A percentile compares a stretch with the other conserved stretches of the same genome.
phyloP scores from a whole-genome alignment of 2,888 invertebrate species.

The Gymnocheta viridis region DNA sequence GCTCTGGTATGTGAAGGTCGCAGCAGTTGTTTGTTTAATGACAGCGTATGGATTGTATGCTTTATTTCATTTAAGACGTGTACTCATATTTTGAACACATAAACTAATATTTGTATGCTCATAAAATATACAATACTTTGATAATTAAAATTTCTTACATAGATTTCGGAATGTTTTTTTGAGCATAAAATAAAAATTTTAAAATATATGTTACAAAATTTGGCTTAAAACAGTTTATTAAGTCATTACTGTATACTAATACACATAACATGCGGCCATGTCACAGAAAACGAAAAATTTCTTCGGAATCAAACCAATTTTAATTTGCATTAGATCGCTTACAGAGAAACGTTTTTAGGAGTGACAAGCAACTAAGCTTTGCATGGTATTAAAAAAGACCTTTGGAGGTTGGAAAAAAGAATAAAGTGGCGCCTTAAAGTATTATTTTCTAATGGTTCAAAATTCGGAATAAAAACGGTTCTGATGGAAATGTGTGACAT shows the following conservation, averaged over 20 bases:
- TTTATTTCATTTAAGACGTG: constrained; percentile 44
- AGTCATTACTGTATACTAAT: neutral
- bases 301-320: neutral
- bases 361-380: too few species aligned
- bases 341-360: too few species aligned
- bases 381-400: too few species aligned
- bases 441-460: too few species aligned
- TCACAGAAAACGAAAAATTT: too few species aligned
- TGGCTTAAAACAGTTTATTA: neutral
- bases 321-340: too few species aligned
- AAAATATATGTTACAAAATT: neutral
- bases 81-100: constrained; percentile 35
- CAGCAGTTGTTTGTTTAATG: constrained; percentile 82
- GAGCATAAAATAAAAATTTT: neutral
- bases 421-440: too few species aligned
- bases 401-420: too few species aligned
- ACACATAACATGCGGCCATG: too few species aligned
- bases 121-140: constrained; percentile 27
- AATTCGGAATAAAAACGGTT: too few species aligned
- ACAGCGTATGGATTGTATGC: constrained; percentile 53
- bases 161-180: neutral
- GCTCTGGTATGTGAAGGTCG: constrained; percentile 82
- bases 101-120: constrained; percentile 20
- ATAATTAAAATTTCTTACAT: constrained; percentile 16
- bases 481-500: too few species aligned